Percentiles rank a stretch among this genome's conserved stretches.
These are phyloP conservation scores for Cynocephalus volans DNA, from an alignment of 2,113 vertebrate genomes.

Conservation along the genomic window DNA sequence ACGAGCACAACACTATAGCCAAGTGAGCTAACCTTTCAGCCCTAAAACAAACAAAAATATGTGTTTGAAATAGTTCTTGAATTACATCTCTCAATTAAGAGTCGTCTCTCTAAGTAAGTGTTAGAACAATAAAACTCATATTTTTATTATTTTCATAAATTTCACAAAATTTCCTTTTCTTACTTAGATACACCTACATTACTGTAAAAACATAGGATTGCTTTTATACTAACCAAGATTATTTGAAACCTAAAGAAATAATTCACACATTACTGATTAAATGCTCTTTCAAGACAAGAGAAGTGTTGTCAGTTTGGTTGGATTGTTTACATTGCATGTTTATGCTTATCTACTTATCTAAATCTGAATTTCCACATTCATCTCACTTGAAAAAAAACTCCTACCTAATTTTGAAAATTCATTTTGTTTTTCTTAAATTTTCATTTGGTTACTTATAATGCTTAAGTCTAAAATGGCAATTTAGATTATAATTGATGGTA, in stretches of 20 bases:
- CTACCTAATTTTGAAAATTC: constrained; percentile 64
- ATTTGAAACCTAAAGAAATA: constrained; percentile 1
- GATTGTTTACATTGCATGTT: not conserved
- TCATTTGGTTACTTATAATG: constrained; percentile 51
- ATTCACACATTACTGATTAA: not conserved
- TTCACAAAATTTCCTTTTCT: not conserved
- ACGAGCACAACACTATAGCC: too few species aligned
- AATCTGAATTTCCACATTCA: constrained; percentile 19
- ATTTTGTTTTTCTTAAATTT: constrained; percentile 70
- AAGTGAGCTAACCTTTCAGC: too few species aligned
- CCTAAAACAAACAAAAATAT: not conserved
- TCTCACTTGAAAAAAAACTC: not conserved
- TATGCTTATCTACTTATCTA: constrained; percentile 3
- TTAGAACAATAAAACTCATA: not conserved
- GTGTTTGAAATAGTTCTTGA: not conserved
- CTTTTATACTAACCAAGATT: not conserved
- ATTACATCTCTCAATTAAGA: not conserved
- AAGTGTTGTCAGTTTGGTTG: not conserved
- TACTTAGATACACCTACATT: not conserved
- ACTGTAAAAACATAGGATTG: not conserved
- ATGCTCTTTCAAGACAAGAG: not conserved
- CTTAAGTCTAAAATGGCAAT: not conserved
- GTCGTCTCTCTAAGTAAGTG: not conserved
- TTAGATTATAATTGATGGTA: constrained; percentile 46
- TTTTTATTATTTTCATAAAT: constrained; percentile 5